Evolutionary conservation across 2,113 vertebrate genomes (phyloP).

Genomic region (Sigmodon hispidus): DNA sequence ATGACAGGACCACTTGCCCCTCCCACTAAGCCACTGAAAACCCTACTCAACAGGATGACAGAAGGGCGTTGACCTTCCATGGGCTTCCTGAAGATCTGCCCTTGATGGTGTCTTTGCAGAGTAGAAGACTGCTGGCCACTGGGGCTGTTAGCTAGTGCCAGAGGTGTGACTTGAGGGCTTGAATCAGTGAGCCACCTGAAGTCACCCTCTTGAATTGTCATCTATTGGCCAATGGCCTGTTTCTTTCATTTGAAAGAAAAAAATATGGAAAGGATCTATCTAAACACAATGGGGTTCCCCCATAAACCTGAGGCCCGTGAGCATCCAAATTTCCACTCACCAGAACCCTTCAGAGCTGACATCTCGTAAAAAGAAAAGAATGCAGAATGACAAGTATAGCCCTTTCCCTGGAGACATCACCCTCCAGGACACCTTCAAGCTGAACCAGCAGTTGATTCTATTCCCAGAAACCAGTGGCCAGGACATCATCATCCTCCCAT

Average conservation of each 20-base stretch:
- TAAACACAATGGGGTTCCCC: background rate
- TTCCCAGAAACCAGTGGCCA: no score
- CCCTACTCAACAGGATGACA: background rate
- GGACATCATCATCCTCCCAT: background rate
- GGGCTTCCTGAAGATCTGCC: background rate
- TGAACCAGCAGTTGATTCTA: rapidly evolving
- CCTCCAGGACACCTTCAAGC: background rate
- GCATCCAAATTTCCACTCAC: rapidly evolving
- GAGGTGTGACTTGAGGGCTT: background rate
- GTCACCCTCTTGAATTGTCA: background rate
- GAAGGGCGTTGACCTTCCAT: background rate
- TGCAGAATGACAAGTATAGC: rapidly evolving
- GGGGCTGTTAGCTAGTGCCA: background rate
- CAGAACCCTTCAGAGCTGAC: background rate
- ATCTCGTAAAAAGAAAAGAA: background rate
- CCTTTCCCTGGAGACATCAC: rapidly evolving
- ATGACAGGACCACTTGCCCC: background rate
- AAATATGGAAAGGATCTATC: background rate
- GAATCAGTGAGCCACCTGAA: background rate
- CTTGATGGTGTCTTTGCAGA: rapidly evolving
- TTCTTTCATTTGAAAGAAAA: background rate
- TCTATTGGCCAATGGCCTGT: rapidly evolving
- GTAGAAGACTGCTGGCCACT: rapidly evolving
- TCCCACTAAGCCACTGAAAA: background rate
- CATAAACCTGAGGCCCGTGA: background rate